Conservation (phyloP, 2,888 invertebrate genomes). For the Sthenelais limicola region DNA sequence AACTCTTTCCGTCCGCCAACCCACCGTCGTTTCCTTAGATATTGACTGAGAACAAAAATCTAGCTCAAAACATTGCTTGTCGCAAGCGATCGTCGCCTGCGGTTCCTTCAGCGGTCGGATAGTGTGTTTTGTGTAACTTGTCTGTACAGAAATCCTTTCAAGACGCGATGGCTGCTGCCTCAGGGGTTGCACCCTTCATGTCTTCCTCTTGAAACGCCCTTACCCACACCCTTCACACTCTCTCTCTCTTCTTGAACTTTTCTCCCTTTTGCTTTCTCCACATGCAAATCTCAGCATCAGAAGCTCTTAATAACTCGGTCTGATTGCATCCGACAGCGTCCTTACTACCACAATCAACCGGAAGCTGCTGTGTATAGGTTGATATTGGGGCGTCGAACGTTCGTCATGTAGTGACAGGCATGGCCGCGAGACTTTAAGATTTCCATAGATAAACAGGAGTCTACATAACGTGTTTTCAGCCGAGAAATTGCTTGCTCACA, state of each 20-base stretch:
- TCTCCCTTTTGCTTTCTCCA: too few species aligned
- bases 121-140: constrained; percentile 28
- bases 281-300: too few species aligned
- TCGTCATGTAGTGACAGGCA: neutral
- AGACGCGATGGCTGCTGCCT: neutral
- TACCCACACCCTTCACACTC: neutral
- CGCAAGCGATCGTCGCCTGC: too few species aligned
- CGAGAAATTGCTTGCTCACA: too few species aligned
- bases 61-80: too few species aligned
- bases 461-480: too few species aligned
- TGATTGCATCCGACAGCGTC: neutral
- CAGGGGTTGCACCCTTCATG: neutral
- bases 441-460: too few species aligned
- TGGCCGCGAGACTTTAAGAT: constrained; percentile 5
- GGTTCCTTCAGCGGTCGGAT: neutral
- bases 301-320: too few species aligned
- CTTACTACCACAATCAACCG: neutral
- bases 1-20: too few species aligned
- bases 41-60: too few species aligned
- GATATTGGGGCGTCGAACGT: neutral
- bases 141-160: constrained; percentile 4
- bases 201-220: neutral
- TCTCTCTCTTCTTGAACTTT: too few species aligned
- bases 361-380: neutral
- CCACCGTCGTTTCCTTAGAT: too few species aligned